Evolutionary conservation across 2,888 invertebrate species (phyloP).

Genomic region (Pheosia gnoma): DNA sequence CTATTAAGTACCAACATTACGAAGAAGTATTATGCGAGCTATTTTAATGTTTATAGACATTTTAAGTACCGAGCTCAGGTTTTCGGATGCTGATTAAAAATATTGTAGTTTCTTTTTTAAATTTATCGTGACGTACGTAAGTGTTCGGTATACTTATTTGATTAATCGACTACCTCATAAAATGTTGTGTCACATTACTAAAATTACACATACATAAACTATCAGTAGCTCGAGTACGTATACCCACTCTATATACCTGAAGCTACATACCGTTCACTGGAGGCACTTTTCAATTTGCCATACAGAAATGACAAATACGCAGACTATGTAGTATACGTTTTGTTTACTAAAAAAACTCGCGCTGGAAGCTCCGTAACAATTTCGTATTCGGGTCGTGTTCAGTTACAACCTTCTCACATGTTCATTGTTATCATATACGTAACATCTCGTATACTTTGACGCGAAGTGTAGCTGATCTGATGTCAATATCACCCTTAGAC

Average conservation of each 20-base stretch:
- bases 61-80: no score
- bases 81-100: no score
- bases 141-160: slow-evolving; percentile 9
- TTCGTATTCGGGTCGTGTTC: slow-evolving; percentile 22
- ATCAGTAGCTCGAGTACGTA: no score
- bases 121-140: no score
- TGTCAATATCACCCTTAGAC: slow-evolving; percentile 3
- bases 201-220: slow-evolving; percentile 8
- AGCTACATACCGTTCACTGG: no score
- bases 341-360: no score
- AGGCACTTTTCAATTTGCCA: not conserved
- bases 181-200: slow-evolving; percentile 9
- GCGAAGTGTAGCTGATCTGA: not conserved
- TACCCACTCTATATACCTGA: no score
- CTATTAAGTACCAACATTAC: not conserved
- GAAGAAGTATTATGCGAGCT: no score
- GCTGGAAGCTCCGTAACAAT: not conserved
- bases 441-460: slow-evolving; percentile 15
- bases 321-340: no score
- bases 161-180: slow-evolving; percentile 14
- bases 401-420: slow-evolving; percentile 20
- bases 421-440: slow-evolving; percentile 19
- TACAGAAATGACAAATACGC: slow-evolving; percentile 5
- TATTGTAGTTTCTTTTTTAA: no score
- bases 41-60: no score